Base-by-base conservation (phyloP, 1,140 invertebrate genomes). In the Chlorops oryzae region DNA sequence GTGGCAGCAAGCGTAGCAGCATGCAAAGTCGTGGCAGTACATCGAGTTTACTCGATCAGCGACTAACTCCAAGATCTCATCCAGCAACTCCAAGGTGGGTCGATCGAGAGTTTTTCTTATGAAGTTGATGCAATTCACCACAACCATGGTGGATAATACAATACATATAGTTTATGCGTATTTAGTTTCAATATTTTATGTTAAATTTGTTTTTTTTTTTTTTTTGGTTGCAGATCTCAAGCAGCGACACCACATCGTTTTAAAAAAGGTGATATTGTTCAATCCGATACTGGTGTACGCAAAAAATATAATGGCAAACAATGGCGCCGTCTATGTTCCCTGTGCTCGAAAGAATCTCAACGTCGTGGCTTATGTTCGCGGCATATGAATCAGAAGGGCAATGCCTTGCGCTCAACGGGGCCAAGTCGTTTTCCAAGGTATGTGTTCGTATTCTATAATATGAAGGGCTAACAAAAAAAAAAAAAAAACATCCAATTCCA, bases 271-370 rank as follows among this genome's bases (percentile, higher is more conserved):
- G 96, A 99, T 74, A 90, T 98, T 61, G 93, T 99, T 25, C 86
- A 89, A 23, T 96, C 92, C 40, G 90, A 93, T 39, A 96, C 91
- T 67, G 96, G 96, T 55, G 94, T 98, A 58, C 78, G 94, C 3
- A 98, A 98, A 77, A 98, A 98, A 77, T 99, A 96, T 73, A 99
- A 99, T 78, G 96, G 96, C 5, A 98, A 98, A 77, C 96, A 98
- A 71, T 98, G 96, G 96, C 80, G 96, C 55, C 79, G 96, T 61
- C 80, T 99, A 34, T 72, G 70, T 57, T 94, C 92, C 51, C 88
- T 88, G 47, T 99, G 96, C 75, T 88, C 84, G n/a, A 98, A 98
- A 78, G 96, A 99, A 78, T 97, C 93, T 60, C 96, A 98, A 75
- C 77, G 95, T 28, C 79, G 93, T 53, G 96, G 96, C 6, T 98